These are phyloP conservation scores for Silurus lanzhouensis DNA, from an alignment of 2,797 vertebrate species.

Conservation along the genomic window DNA sequence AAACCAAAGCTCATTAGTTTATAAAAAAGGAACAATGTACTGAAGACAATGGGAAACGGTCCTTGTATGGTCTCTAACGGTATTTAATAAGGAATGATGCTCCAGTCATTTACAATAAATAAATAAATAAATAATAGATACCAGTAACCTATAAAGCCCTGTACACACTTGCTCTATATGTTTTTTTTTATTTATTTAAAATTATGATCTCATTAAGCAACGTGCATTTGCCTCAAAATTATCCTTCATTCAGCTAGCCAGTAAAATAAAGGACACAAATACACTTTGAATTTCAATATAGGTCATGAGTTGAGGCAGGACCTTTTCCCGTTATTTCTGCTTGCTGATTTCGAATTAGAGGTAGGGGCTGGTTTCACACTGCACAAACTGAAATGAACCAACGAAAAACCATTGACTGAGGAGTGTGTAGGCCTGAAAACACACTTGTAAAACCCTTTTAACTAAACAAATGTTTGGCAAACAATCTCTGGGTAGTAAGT, in stretches of 20 bases:
- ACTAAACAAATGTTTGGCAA: constrained; percentile 11
- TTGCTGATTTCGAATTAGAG: neutral
- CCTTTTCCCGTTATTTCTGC: neutral
- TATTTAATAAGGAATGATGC: neutral
- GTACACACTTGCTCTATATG: too few species aligned
- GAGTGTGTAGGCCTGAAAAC: neutral
- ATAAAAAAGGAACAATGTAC: neutral
- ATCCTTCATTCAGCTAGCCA: too few species aligned
- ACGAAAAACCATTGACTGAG: neutral
- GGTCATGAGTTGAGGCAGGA: too few species aligned
- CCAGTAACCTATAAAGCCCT: too few species aligned
- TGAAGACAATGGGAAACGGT: neutral
- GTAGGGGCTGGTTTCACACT: neutral
- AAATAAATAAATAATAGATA: too few species aligned
- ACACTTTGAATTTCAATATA: neutral
- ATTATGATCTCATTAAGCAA: neutral
- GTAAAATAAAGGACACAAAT: neutral
- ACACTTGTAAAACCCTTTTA: neutral
- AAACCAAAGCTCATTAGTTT: neutral
- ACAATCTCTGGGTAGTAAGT: neutral
- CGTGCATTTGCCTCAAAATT: neutral
- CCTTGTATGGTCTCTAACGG: neutral
- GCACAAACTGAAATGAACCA: neutral
- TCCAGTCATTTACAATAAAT: neutral
- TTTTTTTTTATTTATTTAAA: too few species aligned